Percentiles rank a stretch among this genome's conserved stretches.
These are phyloP conservation scores for Neodon shergylaensis DNA, from an alignment of 2,113 vertebrate genomes.

Conservation along the genomic window DNA sequence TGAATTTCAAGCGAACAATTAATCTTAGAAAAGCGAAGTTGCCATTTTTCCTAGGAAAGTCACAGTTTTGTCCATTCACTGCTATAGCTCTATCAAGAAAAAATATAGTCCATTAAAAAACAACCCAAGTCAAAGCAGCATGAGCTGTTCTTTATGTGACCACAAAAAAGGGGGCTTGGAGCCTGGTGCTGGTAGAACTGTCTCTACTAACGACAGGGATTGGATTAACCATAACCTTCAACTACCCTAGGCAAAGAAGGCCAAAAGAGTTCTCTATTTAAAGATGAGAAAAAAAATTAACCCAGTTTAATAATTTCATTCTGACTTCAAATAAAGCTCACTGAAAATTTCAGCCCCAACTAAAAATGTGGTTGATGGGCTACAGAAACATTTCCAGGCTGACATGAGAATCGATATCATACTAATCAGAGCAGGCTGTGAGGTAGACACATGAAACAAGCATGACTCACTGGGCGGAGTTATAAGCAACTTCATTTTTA, in stretches of 20 bases:
- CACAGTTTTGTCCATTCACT: slow-evolving; percentile 37
- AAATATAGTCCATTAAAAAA: neutral
- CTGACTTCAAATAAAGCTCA: slow-evolving; percentile 61
- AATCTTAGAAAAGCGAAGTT: neutral
- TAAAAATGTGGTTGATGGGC: slow-evolving; percentile 47
- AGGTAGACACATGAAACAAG: slow-evolving; percentile 49
- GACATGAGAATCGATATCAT: slow-evolving; percentile 57
- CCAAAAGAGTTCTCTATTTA: slow-evolving; percentile 3
- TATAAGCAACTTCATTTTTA: slow-evolving; percentile 73
- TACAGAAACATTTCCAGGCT: slow-evolving; percentile 65
- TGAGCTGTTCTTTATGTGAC: neutral
- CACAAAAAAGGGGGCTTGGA: neutral
- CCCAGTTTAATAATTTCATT: neutral
- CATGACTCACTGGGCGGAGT: slow-evolving; percentile 38
- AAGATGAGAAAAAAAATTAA: neutral
- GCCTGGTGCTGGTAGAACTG: neutral
- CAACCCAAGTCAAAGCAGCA: neutral
- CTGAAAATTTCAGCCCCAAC: slow-evolving; percentile 54
- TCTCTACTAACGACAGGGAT: neutral
- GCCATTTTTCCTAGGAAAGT: slow-evolving; percentile 4
- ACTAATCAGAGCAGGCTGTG: slow-evolving; percentile 60
- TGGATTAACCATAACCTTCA: slow-evolving; percentile 24
- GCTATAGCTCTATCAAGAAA: neutral
- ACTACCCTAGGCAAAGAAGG: neutral
- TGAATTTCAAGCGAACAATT: slow-evolving; percentile 48